A percentile compares a stretch with the other conserved stretches of the same genome.
Evolutionary conservation across 2,888 invertebrate genomes (phyloP).

Genomic region (Oxyscelio sp.): DNA sequence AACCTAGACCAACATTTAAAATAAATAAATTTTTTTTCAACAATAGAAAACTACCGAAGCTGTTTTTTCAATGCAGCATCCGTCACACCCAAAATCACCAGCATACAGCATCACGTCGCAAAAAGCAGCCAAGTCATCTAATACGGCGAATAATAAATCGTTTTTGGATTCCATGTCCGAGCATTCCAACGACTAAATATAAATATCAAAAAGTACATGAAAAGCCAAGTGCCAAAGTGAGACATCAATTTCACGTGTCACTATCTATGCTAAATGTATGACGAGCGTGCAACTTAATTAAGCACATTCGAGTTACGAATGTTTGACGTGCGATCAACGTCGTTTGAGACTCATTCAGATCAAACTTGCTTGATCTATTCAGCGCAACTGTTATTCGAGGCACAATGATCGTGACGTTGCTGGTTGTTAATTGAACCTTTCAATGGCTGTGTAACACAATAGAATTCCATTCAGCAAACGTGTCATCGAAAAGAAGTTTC

Average conservation of each 20-base stretch:
- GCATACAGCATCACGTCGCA: too few species aligned
- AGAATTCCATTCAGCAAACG: constrained; percentile 76
- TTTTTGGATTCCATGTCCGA: too few species aligned
- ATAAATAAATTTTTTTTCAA: too few species aligned
- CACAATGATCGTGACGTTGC: constrained; percentile 82
- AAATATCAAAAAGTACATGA: constrained; percentile 68
- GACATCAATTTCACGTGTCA: constrained; percentile 63
- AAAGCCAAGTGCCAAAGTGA: constrained; percentile 52
- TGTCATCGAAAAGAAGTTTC: constrained; percentile 65
- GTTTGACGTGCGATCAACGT: constrained; percentile 80
- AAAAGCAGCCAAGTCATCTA: too few species aligned
- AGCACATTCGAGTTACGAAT: constrained; percentile 63
- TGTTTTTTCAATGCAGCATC: too few species aligned
- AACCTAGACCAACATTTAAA: too few species aligned
- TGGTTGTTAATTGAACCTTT: constrained; percentile 85
- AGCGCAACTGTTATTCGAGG: constrained; percentile 78
- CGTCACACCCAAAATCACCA: too few species aligned
- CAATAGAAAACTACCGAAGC: too few species aligned
- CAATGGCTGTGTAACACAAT: constrained; percentile 83
- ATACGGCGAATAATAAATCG: too few species aligned
- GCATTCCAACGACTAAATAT: constrained; percentile 61
- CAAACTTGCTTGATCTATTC: constrained; percentile 81
- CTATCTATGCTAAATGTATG: constrained; percentile 58
- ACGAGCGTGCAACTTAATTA: constrained; percentile 73
- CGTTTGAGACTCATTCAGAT: constrained; percentile 84